Conservation (phyloP, 2,888 invertebrate species). For the Heliconius aoede region DNA sequence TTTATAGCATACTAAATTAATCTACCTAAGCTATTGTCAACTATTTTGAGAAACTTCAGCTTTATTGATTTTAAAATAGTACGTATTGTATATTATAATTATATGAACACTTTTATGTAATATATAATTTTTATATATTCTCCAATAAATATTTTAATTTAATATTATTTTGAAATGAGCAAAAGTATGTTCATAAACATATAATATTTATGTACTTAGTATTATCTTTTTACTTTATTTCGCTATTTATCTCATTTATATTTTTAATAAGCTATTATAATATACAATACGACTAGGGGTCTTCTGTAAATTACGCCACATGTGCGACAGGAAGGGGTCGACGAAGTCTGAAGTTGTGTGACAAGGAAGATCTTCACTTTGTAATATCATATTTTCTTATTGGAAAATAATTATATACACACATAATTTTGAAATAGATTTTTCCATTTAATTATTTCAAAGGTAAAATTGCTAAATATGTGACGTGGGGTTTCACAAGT, state of each 20-base stretch:
- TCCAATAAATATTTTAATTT: not conserved
- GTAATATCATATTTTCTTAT: not conserved
- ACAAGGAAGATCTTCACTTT: not conserved
- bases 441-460: not conserved
- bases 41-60: conserved; percentile 32
- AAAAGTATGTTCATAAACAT: not conserved
- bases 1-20: conserved; percentile 33
- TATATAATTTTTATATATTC: not conserved
- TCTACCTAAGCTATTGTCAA: conserved; percentile 41
- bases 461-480: not conserved
- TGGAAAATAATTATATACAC: no score
- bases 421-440: no score
- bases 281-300: conserved; percentile 29
- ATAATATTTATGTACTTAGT: not conserved
- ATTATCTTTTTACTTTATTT: not conserved
- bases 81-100: conserved; percentile 37
- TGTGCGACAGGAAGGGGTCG: not conserved
- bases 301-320: not conserved
- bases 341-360: not conserved
- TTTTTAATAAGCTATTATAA: conserved; percentile 2
- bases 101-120: not conserved
- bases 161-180: not conserved
- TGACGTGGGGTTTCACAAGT: not conserved
- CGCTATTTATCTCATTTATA: not conserved
- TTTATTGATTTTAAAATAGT: conserved; percentile 22